These are phyloP conservation scores for Operophtera brumata DNA, from an alignment of 2,888 invertebrate genomes.

Conservation along the genomic window DNA sequence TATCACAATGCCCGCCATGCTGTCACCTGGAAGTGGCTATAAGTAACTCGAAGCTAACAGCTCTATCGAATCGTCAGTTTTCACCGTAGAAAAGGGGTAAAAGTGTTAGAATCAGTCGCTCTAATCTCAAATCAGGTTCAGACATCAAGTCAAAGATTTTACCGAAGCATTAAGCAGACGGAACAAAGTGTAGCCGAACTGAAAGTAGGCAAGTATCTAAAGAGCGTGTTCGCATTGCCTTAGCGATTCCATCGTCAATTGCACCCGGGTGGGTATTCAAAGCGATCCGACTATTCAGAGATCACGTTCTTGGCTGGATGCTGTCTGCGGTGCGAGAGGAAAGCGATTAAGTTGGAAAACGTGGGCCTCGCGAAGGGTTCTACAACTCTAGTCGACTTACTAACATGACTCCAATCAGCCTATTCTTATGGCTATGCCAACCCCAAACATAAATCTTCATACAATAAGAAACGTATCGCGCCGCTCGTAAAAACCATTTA, in stretches of 20 bases:
- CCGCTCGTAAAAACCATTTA: too few species aligned
- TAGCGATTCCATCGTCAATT: slow-evolving; percentile 69
- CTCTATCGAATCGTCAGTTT: too few species aligned
- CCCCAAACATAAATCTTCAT: too few species aligned
- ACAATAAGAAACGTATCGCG: too few species aligned
- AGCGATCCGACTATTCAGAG: slow-evolving; percentile 70
- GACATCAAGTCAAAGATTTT: slow-evolving; percentile 9
- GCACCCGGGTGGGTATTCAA: slow-evolving; percentile 73
- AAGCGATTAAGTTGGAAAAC: slow-evolving; percentile 12
- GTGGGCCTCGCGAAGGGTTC: background rate
- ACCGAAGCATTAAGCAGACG: slow-evolving; percentile 18
- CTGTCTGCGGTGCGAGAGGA: slow-evolving; percentile 33
- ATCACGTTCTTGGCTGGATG: slow-evolving; percentile 57
- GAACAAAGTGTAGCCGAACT: slow-evolving; percentile 45
- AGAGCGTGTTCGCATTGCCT: slow-evolving; percentile 60
- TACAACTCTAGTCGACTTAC: too few species aligned
- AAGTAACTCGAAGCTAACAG: too few species aligned
- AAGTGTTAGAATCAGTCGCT: background rate
- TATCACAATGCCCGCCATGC: too few species aligned
- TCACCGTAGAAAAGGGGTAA: background rate
- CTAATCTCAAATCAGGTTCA: background rate
- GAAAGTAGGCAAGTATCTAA: slow-evolving; percentile 51
- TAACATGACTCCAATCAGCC: too few species aligned
- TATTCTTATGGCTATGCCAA: too few species aligned
- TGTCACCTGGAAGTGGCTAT: too few species aligned